Conservation (phyloP, 2,113 vertebrate genomes). For the Pachycephala philippinensis region DNA sequence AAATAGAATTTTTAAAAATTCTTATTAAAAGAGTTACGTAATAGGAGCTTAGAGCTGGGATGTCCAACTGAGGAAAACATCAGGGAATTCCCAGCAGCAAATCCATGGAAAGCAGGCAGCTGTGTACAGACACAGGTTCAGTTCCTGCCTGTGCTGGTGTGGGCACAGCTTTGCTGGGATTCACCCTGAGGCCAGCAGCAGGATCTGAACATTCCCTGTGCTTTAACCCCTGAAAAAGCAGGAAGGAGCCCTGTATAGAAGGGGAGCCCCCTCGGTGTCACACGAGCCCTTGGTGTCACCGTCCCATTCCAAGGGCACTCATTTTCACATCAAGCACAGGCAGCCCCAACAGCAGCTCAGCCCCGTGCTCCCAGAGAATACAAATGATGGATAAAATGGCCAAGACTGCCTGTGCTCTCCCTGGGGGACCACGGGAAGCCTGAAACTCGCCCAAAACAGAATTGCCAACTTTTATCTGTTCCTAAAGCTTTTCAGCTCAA, state of each 20-base stretch:
- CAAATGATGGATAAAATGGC: not conserved
- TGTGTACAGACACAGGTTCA: not conserved
- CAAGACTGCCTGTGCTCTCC: not conserved
- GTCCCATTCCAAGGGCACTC: not conserved
- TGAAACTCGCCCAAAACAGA: not conserved
- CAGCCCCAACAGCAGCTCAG: not conserved
- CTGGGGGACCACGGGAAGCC: not conserved
- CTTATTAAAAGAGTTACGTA: not conserved
- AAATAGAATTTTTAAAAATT: accelerated
- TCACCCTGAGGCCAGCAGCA: not conserved
- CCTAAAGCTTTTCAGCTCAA: not conserved
- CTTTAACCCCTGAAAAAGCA: not conserved
- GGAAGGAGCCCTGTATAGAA: too few species aligned
- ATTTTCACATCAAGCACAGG: accelerated
- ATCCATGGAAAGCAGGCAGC: not conserved
- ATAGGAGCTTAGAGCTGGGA: accelerated
- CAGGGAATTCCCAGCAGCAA: not conserved
- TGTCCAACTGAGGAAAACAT: accelerated
- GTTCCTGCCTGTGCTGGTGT: accelerated
- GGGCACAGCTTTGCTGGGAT: not conserved
- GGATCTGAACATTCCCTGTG: not conserved
- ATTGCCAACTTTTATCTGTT: not conserved
- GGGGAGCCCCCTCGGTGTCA: too few species aligned
- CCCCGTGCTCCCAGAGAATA: not conserved
- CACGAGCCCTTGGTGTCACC: not conserved